A percentile compares a stretch with the other conserved stretches of the same genome.
phyloP scores from a whole-genome alignment of 2,113 vertebrate genomes.

The Oenanthe oenanthe region DNA sequence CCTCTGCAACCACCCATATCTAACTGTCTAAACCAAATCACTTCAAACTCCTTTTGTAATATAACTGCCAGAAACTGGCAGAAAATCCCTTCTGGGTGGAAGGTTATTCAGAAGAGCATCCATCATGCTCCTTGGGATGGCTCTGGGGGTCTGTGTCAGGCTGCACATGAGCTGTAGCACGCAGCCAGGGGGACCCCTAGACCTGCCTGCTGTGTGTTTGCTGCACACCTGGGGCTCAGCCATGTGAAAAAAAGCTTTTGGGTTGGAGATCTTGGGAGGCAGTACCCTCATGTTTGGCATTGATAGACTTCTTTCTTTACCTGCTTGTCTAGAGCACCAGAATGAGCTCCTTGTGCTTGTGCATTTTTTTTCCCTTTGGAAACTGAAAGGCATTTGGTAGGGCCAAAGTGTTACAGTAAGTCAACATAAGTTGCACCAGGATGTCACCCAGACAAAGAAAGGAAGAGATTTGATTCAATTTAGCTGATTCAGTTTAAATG shows the following conservation, averaged over 20 bases:
- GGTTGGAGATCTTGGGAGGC: background rate
- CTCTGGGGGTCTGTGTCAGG: background rate
- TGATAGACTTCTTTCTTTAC: background rate
- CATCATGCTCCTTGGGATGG: fast-evolving
- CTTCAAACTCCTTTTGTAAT: background rate
- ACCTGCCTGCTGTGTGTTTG: fast-evolving
- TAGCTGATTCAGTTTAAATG: background rate
- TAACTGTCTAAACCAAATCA: background rate
- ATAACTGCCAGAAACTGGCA: background rate
- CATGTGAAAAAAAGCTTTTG: background rate
- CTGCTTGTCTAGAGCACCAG: background rate
- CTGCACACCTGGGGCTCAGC: background rate
- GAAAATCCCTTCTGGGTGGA: background rate
- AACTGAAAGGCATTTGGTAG: background rate
- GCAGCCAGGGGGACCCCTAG: fast-evolving
- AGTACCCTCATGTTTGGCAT: background rate
- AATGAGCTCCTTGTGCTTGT: background rate
- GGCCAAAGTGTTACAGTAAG: background rate
- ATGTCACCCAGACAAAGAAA: background rate
- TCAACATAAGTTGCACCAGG: background rate
- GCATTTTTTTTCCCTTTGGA: background rate
- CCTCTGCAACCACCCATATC: background rate
- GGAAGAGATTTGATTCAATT: background rate
- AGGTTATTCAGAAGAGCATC: background rate
- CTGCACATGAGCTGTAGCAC: fast-evolving